phyloP scores from a whole-genome alignment of 2,888 invertebrate species.

The Trachelus tabidus region DNA sequence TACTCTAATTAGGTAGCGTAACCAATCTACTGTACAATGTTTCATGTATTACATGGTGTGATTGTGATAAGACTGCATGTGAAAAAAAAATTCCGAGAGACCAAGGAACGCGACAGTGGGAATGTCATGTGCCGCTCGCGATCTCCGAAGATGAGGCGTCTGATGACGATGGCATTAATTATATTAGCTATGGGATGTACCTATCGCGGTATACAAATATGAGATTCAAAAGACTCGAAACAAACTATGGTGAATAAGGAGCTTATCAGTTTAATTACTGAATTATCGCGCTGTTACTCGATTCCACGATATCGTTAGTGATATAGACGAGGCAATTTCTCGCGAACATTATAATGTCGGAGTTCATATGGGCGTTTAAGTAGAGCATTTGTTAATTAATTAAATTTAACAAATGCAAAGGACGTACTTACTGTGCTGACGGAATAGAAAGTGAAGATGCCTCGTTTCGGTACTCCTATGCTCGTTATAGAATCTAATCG shows the following conservation, averaged over 20 bases:
- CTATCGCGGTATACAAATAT: slow-evolving; percentile 50
- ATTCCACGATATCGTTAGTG: slow-evolving; percentile 32
- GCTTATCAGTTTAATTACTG: slow-evolving; percentile 45
- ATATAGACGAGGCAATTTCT: slow-evolving; percentile 25
- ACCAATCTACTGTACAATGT: slow-evolving; percentile 62
- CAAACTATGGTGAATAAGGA: slow-evolving; percentile 45
- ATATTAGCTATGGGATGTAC: slow-evolving; percentile 33
- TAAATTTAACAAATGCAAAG: not conserved
- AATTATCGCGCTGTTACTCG: slow-evolving; percentile 40
- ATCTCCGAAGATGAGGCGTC: slow-evolving; percentile 18
- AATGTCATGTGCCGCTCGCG: slow-evolving; percentile 18
- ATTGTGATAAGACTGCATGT: slow-evolving; percentile 64
- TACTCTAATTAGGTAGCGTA: slow-evolving; percentile 52
- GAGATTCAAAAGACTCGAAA: slow-evolving; percentile 52
- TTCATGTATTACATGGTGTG: slow-evolving; percentile 59
- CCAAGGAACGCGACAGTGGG: slow-evolving; percentile 24
- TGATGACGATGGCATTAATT: slow-evolving; percentile 16
- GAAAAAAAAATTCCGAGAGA: slow-evolving; percentile 27
- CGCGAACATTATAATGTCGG: not conserved
- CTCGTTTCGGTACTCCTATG: not conserved
- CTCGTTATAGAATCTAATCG: not conserved
- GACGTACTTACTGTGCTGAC: not conserved
- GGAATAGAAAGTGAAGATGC: not conserved
- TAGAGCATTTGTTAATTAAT: not conserved
- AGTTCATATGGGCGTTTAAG: not conserved